Conservation (phyloP, 2,113 vertebrate species). For the Ptyas mucosa region DNA sequence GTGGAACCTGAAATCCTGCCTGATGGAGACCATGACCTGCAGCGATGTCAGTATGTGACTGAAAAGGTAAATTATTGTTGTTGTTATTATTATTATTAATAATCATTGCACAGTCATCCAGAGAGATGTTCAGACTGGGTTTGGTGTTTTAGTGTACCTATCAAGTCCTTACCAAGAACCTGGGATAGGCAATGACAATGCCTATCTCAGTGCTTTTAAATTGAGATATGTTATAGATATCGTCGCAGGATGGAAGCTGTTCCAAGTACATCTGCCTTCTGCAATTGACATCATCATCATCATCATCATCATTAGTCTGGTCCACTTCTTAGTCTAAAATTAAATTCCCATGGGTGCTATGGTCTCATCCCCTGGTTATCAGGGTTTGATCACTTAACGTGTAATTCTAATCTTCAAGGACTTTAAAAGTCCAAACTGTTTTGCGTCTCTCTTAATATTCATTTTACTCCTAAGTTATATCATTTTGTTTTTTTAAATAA, state of each 20-base stretch:
- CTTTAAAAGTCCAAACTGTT: not conserved
- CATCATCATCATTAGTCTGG: not conserved
- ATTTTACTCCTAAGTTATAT: not conserved
- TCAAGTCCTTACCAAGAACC: too few relatives aligned
- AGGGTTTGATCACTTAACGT: not conserved
- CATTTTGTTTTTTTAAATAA: not conserved
- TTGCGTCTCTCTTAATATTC: not conserved
- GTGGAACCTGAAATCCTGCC: slow-evolving; percentile 95
- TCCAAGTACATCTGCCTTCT: too few relatives aligned
- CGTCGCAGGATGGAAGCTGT: too few relatives aligned
- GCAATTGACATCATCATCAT: too few relatives aligned
- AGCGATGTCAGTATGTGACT: slow-evolving; percentile 88
- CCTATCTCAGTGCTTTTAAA: too few relatives aligned
- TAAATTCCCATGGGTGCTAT: not conserved
- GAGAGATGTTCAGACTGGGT: too few relatives aligned
- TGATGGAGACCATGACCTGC: slow-evolving; percentile 89
- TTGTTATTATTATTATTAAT: too few relatives aligned
- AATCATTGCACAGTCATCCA: too few relatives aligned
- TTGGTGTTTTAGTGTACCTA: too few relatives aligned
- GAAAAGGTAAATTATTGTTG: slow-evolving; percentile 79
- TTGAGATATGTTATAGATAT: too few relatives aligned
- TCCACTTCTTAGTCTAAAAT: not conserved
- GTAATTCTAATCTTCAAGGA: not conserved
- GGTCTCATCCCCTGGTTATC: not conserved
- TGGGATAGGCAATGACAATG: too few relatives aligned